Evolutionary conservation across 2,888 invertebrate species (phyloP), one percentile per base, ranked within the genome.

Genomic region (Calliopum simillimum): DNA sequence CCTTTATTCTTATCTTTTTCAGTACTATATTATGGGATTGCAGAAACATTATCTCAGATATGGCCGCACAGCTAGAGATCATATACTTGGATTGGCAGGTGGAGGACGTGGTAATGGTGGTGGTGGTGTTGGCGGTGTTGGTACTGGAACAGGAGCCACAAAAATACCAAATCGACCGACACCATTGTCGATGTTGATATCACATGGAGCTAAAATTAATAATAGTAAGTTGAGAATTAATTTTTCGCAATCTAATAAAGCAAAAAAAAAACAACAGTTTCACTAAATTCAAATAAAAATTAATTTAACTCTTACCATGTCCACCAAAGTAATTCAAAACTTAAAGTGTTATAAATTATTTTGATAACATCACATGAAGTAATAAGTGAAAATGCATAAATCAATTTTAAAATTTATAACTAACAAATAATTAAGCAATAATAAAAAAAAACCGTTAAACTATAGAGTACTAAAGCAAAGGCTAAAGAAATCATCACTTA

Each of bases 11-110:
- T 69, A 72, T 62, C 16, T 49, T 65, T 76, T 79, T 65, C 76
- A 86, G 83, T 79, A 72, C 76, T 81, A 77, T 84, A 86, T 76
- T 74, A 91, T 92, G 90, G 93, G 91, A 79, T 88, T 91, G 75
- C 92, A 93, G 84, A 93, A 92, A 82, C 92, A 94, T 79, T 94
- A 94, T 83, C 87, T 93, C 84, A 90, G 91, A 78, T 92, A 94
- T 80, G 92, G 93, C 72, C 91, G 91, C 82, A 89, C 89, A 77
- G 92, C 93, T 77, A 89, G 92, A 74, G 92, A 92, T 82, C 89
- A 91, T 59, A 87, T 94, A 58, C 90, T 94, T 76, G 93, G 93
- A 0, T 87, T 91, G 78, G 80, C 79, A 71, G 79, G 78, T 68
- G 78, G 71, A n/a, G 70, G 68, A 19, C 47, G 70, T 61, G 63